A percentile compares a stretch with the other conserved stretches of the same genome.
phyloP scores from a whole-genome alignment of 35 echinoderm and acorn worm species.

The Diadema setosum region DNA sequence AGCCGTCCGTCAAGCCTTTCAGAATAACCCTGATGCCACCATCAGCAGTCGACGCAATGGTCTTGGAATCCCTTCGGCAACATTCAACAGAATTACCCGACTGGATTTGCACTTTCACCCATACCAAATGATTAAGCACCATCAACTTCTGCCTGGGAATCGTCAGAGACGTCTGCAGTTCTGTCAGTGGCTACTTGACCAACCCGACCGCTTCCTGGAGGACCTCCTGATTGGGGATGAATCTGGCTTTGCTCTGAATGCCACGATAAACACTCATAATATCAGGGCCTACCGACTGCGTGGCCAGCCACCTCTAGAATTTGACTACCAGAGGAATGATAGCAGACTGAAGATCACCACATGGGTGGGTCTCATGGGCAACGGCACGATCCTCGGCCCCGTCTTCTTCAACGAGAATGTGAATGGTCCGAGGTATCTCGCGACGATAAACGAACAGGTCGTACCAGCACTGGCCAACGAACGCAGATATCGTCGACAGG shows the following conservation, averaged over 20 bases:
- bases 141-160: conserved; percentile 10
- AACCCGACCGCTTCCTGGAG: background rate
- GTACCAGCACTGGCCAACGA: background rate
- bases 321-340: background rate
- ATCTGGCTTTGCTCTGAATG: background rate
- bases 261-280: background rate
- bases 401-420: conserved; percentile 13
- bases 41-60: conserved; percentile 15
- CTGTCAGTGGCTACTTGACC: background rate
- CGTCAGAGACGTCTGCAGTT: background rate
- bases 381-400: background rate
- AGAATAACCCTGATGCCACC: background rate
- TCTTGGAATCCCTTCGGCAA: background rate
- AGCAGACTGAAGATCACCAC: background rate
- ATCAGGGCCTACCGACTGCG: background rate
- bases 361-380: conserved; percentile 1
- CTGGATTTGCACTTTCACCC: conserved; percentile 2
- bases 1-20: background rate
- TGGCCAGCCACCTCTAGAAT: background rate
- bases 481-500: background rate
- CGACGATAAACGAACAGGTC: background rate
- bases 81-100: conserved; percentile 11
- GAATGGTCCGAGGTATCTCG: background rate
- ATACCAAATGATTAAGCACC: conserved; percentile 1
- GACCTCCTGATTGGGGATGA: background rate